Evolutionary conservation across 1,140 invertebrate species (phyloP).

Genomic region (Nebria ingens): DNA sequence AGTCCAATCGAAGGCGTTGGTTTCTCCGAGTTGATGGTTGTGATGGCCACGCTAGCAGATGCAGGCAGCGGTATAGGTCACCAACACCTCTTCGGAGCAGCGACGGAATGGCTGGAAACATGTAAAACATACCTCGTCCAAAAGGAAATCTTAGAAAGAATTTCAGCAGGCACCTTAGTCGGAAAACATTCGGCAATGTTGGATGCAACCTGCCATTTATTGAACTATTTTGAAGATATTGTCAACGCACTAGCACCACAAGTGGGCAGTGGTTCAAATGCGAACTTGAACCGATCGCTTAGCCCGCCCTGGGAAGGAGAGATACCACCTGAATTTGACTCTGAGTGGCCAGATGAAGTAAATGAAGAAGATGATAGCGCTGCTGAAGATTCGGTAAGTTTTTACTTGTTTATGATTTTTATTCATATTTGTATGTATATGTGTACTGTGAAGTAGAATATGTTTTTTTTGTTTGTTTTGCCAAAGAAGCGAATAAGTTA

Average conservation of each 20-base stretch:
- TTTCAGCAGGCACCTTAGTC: slow-evolving; percentile 30
- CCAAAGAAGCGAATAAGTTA: no score
- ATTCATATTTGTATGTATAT: slow-evolving; percentile 9
- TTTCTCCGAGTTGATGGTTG: slow-evolving; percentile 72
- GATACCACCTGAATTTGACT: slow-evolving; percentile 58
- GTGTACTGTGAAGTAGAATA: not conserved
- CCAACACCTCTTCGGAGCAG: slow-evolving; percentile 64
- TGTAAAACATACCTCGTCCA: slow-evolving; percentile 49
- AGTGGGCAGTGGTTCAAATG: slow-evolving; percentile 23
- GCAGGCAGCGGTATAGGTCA: slow-evolving; percentile 68
- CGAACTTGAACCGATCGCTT: slow-evolving; percentile 44
- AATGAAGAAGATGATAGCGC: slow-evolving; percentile 86
- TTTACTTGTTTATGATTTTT: no score
- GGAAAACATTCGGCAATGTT: slow-evolving; percentile 42
- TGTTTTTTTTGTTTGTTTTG: not conserved
- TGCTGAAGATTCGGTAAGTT: slow-evolving; percentile 75
- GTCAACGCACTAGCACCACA: slow-evolving; percentile 32
- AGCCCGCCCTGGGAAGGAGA: slow-evolving; percentile 73
- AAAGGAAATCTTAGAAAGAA: slow-evolving; percentile 45
- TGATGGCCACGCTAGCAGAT: slow-evolving; percentile 75
- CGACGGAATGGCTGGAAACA: slow-evolving; percentile 65
- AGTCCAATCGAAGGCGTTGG: slow-evolving; percentile 55
- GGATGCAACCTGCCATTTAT: slow-evolving; percentile 65
- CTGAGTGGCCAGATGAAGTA: slow-evolving; percentile 74
- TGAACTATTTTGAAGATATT: slow-evolving; percentile 42